A percentile compares a stretch with the other conserved stretches of the same genome.
These are phyloP conservation scores for Grallaria varia DNA, from an alignment of 2,113 vertebrate genomes.

Conservation along the genomic window DNA sequence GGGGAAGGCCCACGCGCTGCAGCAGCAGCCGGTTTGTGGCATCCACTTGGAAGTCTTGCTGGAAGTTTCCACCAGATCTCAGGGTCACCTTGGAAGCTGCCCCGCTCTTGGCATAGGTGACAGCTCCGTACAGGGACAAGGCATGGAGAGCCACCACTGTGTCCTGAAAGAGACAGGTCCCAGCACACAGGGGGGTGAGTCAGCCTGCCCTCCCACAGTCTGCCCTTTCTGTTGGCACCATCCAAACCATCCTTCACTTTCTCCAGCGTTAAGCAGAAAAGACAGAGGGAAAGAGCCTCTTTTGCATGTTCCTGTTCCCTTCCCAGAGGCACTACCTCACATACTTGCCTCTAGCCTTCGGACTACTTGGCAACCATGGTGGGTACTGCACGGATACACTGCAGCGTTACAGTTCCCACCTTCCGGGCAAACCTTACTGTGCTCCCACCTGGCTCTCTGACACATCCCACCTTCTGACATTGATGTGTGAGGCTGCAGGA, in stretches of 20 bases:
- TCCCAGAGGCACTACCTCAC: neutral
- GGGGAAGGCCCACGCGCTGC: slow-evolving; percentile 73
- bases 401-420: neutral
- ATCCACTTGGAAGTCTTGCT: slow-evolving; percentile 74
- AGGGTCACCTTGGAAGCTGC: slow-evolving; percentile 24
- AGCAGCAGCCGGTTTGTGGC: slow-evolving; percentile 81
- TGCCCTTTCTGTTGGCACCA: neutral
- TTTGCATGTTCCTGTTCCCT: neutral
- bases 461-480: neutral
- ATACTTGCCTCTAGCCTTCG: fast-evolving
- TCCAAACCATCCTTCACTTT: neutral
- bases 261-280: neutral
- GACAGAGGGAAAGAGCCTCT: neutral
- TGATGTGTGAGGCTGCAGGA: fast-evolving
- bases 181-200: neutral
- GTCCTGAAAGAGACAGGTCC: slow-evolving; percentile 51
- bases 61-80: slow-evolving; percentile 33
- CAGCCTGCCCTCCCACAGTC: neutral
- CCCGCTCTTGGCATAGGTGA: slow-evolving; percentile 42
- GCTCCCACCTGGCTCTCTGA: neutral
- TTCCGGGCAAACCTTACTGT: neutral
- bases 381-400: fast-evolving
- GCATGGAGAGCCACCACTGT: slow-evolving; percentile 77
- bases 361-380: fast-evolving
- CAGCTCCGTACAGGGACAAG: slow-evolving; percentile 60